Conservation (phyloP, 2,797 vertebrate species). For the Melanitta fusca region DNA sequence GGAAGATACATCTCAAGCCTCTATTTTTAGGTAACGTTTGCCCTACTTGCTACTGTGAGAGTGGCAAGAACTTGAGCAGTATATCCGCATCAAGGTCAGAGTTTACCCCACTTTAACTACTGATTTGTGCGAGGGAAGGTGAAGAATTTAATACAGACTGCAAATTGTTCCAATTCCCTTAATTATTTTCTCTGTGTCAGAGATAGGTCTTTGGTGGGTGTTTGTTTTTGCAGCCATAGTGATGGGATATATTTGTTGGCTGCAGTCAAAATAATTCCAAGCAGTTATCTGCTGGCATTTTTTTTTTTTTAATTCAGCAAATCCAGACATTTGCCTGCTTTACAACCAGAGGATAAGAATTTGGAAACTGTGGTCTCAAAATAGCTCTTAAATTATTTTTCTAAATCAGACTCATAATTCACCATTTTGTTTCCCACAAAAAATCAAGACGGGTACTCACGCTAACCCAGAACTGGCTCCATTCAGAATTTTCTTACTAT, state of each 20-base stretch:
- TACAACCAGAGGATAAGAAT: slow-evolving; percentile 41
- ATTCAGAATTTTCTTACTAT: slow-evolving; percentile 3
- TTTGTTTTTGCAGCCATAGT: slow-evolving; percentile 73
- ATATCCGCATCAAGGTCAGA: neutral
- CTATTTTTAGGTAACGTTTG: slow-evolving; percentile 6
- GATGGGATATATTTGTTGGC: slow-evolving; percentile 68
- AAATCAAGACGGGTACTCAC: neutral
- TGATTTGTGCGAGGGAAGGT: slow-evolving; percentile 10
- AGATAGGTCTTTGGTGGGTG: slow-evolving; percentile 49
- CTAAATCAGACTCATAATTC: neutral
- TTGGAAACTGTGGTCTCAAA: slow-evolving; percentile 5
- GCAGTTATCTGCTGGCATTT: slow-evolving; percentile 60
- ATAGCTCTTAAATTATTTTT: slow-evolving; percentile 31
- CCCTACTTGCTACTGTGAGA: neutral
- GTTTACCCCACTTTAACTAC: slow-evolving; percentile 15
- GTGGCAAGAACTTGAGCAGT: neutral
- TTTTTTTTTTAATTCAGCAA: neutral
- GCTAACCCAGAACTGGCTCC: neutral
- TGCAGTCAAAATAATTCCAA: slow-evolving; percentile 63
- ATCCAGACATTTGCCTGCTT: slow-evolving; percentile 40
- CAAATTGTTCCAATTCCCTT: slow-evolving; percentile 64
- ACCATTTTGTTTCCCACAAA: neutral
- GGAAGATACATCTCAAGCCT: neutral
- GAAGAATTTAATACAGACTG: slow-evolving; percentile 52
- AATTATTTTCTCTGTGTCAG: slow-evolving; percentile 64